A percentile compares a stretch with the other conserved stretches of the same genome.
These are phyloP conservation scores for Tricholaema leucomelas DNA, from an alignment of 2,113 vertebrate genomes.

Conservation along the genomic window DNA sequence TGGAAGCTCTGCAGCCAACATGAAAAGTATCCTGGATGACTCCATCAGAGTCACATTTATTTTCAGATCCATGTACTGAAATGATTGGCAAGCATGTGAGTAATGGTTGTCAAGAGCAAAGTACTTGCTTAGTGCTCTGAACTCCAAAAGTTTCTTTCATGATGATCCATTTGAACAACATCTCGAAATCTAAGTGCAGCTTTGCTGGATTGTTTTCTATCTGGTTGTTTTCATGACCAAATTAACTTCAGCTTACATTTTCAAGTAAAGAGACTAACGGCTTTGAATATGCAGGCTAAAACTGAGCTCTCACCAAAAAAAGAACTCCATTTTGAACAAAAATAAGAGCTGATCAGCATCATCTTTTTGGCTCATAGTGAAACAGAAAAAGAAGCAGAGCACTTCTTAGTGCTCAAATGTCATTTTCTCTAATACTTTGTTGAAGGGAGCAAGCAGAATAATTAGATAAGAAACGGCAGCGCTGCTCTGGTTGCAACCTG, in stretches of 20 bases:
- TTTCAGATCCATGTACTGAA: conserved; percentile 11
- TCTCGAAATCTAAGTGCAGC: conserved; percentile 19
- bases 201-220: conserved; percentile 20
- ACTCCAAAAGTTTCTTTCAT: conserved; percentile 12
- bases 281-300: conserved; percentile 3
- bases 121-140: conserved; percentile 10
- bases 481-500: background rate
- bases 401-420: background rate
- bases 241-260: background rate
- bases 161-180: conserved; percentile 4
- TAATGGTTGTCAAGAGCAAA: conserved; percentile 21
- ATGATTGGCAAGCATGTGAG: conserved; percentile 2
- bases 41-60: conserved; percentile 1
- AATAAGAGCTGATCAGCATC: background rate
- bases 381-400: background rate
- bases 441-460: background rate
- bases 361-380: background rate
- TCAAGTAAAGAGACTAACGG: background rate
- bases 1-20: background rate
- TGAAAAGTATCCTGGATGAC: background rate
- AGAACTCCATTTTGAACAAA: background rate
- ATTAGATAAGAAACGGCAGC: background rate
- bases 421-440: background rate
- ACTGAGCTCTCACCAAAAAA: background rate
- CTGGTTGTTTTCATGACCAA: background rate